Evolutionary conservation across 1,140 invertebrate species (phyloP).

Genomic region (Nautilus pompilius): DNA sequence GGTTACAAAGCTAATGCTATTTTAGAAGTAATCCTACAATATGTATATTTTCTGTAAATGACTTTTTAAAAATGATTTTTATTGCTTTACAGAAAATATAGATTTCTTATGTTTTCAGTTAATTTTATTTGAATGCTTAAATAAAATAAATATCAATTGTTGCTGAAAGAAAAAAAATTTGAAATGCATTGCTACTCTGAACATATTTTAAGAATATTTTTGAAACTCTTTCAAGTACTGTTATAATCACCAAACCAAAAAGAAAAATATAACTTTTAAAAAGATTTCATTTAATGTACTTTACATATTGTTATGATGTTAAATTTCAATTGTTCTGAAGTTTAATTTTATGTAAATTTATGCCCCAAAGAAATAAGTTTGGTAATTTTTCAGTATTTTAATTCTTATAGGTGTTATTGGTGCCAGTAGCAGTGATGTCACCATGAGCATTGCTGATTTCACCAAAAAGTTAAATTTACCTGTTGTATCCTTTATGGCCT

Average conservation of each 20-base stretch:
- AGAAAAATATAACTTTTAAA: background rate
- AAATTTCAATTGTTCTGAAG: background rate
- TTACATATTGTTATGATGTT: background rate
- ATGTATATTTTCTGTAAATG: too few species aligned
- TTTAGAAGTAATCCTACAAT: too few species aligned
- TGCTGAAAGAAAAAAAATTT: too few species aligned
- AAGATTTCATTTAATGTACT: background rate
- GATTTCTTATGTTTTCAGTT: too few species aligned
- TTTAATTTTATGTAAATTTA: background rate
- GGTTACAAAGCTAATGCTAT: too few species aligned
- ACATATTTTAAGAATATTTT: too few species aligned
- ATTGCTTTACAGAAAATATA: too few species aligned
- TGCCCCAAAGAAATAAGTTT: background rate
- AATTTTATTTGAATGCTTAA: too few species aligned
- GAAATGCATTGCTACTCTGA: too few species aligned
- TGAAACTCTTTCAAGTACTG: background rate
- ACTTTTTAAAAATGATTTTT: too few species aligned
- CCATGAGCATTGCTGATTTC: slow-evolving; percentile 21
- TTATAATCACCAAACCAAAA: background rate
- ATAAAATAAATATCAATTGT: too few species aligned
- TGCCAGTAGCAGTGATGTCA: slow-evolving; percentile 25
- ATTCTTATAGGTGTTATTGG: slow-evolving; percentile 35
- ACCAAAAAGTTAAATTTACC: slow-evolving; percentile 63
- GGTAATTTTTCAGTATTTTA: background rate
- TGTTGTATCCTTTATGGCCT: slow-evolving; percentile 75